These are phyloP conservation scores for Hippocampus guttulatus DNA, from an alignment of 2,113 vertebrate genomes.

Conservation along the genomic window DNA sequence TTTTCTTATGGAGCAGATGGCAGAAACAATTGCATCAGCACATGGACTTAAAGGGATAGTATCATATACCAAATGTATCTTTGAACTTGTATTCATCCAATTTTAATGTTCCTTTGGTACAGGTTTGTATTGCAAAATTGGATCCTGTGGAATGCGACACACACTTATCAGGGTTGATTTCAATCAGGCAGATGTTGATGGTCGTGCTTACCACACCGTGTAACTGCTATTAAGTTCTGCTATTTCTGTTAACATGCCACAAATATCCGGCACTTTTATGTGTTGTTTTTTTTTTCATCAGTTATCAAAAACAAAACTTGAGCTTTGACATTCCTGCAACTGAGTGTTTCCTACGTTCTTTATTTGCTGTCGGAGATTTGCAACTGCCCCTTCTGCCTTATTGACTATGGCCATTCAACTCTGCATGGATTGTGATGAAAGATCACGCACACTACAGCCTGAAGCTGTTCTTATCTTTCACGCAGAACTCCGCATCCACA, in stretches of 20 bases:
- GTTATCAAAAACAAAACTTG: background rate
- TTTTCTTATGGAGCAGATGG: background rate
- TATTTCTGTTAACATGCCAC: background rate
- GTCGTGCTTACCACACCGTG: too few species aligned
- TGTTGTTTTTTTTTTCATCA: background rate
- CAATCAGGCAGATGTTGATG: too few species aligned
- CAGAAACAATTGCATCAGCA: background rate
- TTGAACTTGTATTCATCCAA: background rate
- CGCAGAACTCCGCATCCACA: too few species aligned
- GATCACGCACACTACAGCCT: background rate
- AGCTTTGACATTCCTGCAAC: background rate
- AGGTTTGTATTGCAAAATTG: background rate
- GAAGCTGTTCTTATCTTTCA: too few species aligned
- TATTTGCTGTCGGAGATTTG: background rate
- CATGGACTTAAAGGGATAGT: background rate
- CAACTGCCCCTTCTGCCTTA: background rate
- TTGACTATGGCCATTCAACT: background rate
- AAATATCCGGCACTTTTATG: too few species aligned
- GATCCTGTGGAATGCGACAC: background rate
- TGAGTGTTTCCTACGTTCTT: background rate
- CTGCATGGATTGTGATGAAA: background rate
- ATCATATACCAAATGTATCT: background rate
- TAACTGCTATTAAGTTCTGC: background rate
- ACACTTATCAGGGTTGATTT: too few species aligned
- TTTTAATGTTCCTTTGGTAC: background rate